Percentiles rank a stretch among this genome's conserved stretches.
phyloP scores from a whole-genome alignment of 2,113 vertebrate genomes.

The Manacus vitellinus region DNA sequence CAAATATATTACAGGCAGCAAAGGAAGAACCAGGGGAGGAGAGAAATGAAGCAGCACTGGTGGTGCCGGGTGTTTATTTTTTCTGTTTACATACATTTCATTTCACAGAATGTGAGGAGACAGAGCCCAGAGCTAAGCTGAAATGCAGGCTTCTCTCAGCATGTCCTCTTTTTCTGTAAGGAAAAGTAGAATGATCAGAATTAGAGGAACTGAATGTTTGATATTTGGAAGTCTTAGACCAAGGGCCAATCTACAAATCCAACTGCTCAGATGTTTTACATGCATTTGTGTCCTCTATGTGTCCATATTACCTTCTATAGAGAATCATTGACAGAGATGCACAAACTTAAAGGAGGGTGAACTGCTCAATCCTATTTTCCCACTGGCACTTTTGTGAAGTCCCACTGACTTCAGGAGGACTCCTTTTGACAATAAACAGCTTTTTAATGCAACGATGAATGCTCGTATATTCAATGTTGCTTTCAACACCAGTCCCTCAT shows the following conservation, averaged over 20 bases:
- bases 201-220: neutral
- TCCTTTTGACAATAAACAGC: neutral
- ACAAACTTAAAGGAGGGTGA: neutral
- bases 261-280: neutral
- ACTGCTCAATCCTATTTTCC: neutral
- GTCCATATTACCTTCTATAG: neutral
- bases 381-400: neutral
- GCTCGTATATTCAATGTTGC: neutral
- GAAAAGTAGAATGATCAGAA: neutral
- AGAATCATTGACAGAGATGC: neutral
- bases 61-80: neutral
- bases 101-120: neutral
- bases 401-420: neutral
- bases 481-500: constrained; percentile 31
- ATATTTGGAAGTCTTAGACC: neutral
- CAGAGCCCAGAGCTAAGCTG: neutral
- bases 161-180: neutral
- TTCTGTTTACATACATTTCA: neutral
- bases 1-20: neutral
- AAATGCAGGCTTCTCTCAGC: neutral
- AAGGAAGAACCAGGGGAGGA: neutral
- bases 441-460: neutral
- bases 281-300: neutral
- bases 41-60: neutral
- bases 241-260: neutral